These are phyloP conservation scores for Rostratula benghalensis DNA, from an alignment of 2,113 vertebrate species.

Conservation along the genomic window DNA sequence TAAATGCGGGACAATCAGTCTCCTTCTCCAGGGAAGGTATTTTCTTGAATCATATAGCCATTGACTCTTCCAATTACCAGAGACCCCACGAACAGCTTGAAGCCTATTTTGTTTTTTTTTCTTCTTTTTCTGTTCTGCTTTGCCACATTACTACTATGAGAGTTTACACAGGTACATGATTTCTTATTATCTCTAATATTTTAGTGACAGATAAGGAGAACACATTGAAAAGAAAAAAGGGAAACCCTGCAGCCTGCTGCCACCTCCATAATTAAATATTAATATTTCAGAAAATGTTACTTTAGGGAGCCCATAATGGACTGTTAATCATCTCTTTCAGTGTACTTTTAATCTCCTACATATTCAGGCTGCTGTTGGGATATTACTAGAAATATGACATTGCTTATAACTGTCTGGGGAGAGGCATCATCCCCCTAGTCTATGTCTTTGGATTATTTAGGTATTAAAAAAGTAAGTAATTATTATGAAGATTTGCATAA, in stretches of 20 bases:
- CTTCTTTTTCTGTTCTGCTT: slow-evolving; percentile 5
- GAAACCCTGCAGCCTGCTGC: slow-evolving; percentile 32
- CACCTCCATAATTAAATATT: slow-evolving; percentile 72
- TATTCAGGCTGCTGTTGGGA: slow-evolving; percentile 24
- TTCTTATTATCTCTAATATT: slow-evolving; percentile 76
- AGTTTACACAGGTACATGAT: slow-evolving; percentile 74
- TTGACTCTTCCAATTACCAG: slow-evolving; percentile 82
- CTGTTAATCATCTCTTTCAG: slow-evolving; percentile 57
- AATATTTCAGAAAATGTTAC: slow-evolving; percentile 67
- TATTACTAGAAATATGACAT: slow-evolving; percentile 43
- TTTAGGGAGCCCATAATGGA: slow-evolving; percentile 41
- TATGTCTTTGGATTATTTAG: slow-evolving; percentile 20
- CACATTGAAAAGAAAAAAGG: slow-evolving; percentile 50
- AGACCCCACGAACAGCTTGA: slow-evolving; percentile 57
- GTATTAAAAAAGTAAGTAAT: neutral
- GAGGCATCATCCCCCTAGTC: neutral
- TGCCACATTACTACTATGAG: slow-evolving; percentile 57
- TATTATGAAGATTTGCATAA: slow-evolving; percentile 13
- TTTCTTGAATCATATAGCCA: slow-evolving; percentile 80
- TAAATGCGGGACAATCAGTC: slow-evolving; percentile 77
- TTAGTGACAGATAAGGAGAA: slow-evolving; percentile 63
- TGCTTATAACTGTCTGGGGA: slow-evolving; percentile 43
- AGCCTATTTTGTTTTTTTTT: slow-evolving; percentile 47
- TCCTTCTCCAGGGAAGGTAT: slow-evolving; percentile 79
- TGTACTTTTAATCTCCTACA: slow-evolving; percentile 23